Percentiles rank a stretch among this genome's conserved stretches.
Conservation (phyloP, 1,140 invertebrate species). For the Ceratosolen fusciceps region DNA sequence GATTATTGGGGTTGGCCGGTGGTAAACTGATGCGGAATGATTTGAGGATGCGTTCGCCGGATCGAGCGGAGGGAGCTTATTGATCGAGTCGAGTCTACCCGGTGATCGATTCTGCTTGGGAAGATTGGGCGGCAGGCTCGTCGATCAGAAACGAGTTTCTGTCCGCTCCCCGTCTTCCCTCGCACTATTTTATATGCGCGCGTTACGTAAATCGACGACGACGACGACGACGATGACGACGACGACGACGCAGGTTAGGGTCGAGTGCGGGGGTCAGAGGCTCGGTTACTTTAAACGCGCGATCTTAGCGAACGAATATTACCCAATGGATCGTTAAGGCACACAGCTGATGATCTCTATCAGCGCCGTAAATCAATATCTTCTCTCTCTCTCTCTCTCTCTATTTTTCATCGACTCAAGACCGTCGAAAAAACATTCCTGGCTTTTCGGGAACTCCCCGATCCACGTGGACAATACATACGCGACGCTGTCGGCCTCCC, state of each 20-base stretch:
- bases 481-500: too few species aligned
- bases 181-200: slow-evolving; percentile 1
- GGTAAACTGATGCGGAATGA: too few species aligned
- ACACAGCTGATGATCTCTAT: slow-evolving; percentile 4
- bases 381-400: not conserved
- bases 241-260: not conserved
- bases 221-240: too few species aligned
- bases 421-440: not conserved
- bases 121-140: not conserved
- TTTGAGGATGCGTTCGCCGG: too few species aligned
- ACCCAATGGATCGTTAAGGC: slow-evolving; percentile 9
- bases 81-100: not conserved
- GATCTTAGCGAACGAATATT: not conserved
- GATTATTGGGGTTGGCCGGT: too few species aligned
- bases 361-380: not conserved
- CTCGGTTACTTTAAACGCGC: slow-evolving; percentile 3
- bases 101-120: not conserved
- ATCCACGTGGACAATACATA: too few species aligned
- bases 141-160: slow-evolving; percentile 9
- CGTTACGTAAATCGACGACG: not conserved
- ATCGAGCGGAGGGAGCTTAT: not conserved
- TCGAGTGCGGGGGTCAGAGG: slow-evolving; percentile 2
- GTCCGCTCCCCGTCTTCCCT: not conserved
- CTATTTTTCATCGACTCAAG: not conserved
- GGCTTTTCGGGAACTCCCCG: not conserved